Percentiles rank a stretch among this genome's conserved stretches.
Evolutionary conservation across 1,140 invertebrate species (phyloP).

Genomic region (Drosophila malerkotliana): DNA sequence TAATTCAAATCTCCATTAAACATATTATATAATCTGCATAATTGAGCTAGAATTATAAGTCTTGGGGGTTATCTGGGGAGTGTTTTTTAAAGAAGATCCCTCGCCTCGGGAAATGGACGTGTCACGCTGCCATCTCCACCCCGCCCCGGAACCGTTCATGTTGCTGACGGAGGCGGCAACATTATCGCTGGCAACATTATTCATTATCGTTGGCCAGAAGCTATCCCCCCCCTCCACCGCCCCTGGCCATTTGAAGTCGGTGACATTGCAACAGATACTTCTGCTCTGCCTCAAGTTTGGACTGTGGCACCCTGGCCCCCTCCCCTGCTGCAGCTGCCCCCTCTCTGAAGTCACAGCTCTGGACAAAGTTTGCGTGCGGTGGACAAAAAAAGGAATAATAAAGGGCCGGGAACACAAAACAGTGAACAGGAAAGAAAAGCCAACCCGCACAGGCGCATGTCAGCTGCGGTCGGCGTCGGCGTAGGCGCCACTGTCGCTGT

Average conservation of each 20-base stretch:
- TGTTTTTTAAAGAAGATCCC: too few relatives aligned
- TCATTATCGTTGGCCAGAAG: constrained; percentile 64
- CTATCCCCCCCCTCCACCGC: background rate
- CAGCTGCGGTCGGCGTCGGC: constrained; percentile 13
- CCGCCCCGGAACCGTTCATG: constrained; percentile 14
- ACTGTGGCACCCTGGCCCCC: constrained; percentile 6
- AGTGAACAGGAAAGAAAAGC: constrained; percentile 36
- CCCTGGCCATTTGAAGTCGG: constrained; percentile 62
- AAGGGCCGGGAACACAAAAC: constrained; percentile 16
- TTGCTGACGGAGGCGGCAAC: constrained; percentile 62
- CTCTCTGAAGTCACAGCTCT: constrained; percentile 56
- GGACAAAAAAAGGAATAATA: constrained; percentile 53
- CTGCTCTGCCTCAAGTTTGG: constrained; percentile 63
- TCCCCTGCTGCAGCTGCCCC: constrained; percentile 1
- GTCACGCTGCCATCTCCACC: constrained; percentile 21
- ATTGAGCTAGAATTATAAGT: too few relatives aligned
- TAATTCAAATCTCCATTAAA: too few relatives aligned
- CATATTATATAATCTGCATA: too few relatives aligned
- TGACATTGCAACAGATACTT: constrained; percentile 75
- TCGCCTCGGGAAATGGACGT: background rate
- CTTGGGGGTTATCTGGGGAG: too few relatives aligned
- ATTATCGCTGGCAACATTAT: constrained; percentile 76
- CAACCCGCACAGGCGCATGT: constrained; percentile 39
- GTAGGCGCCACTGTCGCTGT: too few relatives aligned
- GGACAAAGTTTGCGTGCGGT: constrained; percentile 67